phyloP scores from a whole-genome alignment of 2,888 invertebrate genomes.

The Camponotus fellah region DNA sequence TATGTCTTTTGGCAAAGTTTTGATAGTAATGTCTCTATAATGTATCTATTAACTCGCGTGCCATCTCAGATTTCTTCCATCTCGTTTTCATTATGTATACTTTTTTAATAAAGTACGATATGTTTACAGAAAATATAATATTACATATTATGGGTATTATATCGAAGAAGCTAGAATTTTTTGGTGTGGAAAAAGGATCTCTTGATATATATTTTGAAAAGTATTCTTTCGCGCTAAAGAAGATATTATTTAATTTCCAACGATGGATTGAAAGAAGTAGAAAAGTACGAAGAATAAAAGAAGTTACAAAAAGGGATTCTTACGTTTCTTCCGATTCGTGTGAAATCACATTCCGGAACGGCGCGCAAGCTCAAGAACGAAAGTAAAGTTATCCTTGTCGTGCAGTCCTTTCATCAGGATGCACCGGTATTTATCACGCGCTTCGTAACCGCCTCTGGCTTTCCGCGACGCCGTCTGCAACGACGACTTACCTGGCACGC shows the following conservation, averaged over 20 bases:
- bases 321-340: background rate
- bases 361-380: constrained; percentile 22
- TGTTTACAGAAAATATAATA: constrained; percentile 7
- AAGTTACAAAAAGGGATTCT: background rate
- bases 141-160: background rate
- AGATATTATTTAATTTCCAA: background rate
- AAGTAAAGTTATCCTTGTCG: constrained; percentile 30
- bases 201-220: background rate
- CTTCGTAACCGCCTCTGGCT: constrained; percentile 40
- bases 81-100: background rate
- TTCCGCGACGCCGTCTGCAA: constrained; percentile 51
- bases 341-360: constrained; percentile 19
- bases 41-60: background rate
- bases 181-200: background rate
- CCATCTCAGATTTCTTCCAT: background rate
- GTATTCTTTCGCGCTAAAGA: background rate
- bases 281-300: background rate
- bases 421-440: constrained; percentile 42
- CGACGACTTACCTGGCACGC: constrained; percentile 47
- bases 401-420: constrained; percentile 37
- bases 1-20: background rate
- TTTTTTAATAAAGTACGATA: constrained; percentile 1
- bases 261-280: background rate
- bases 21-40: background rate
- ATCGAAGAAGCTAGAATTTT: background rate